Base-by-base conservation (phyloP, 2,113 vertebrate species). In the Paramisgurnus dabryanus region DNA sequence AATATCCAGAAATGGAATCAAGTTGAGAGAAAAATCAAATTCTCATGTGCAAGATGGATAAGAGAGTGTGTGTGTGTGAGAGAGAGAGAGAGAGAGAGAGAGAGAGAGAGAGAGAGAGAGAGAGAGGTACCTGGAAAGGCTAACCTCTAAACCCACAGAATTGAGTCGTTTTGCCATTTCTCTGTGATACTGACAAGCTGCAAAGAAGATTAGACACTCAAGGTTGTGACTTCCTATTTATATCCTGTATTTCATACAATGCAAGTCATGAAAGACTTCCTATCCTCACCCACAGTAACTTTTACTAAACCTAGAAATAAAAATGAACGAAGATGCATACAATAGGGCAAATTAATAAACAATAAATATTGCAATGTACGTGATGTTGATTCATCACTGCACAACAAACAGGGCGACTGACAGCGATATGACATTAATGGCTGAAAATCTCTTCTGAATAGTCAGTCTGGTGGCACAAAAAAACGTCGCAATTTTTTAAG, bases 1-100 rank as follows among this genome's bases (percentile, higher is more conserved):
- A 96, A 97, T 99, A 96, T 98, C 95, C 93, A 96, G 94, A 95
- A 98, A 96, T 96, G 95, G 95, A 97, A 96, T 97, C 96, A 94
- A 94, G 95, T 91, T 91, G 92, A 96, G 95, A 95, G 95, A 95
- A 97, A 96, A 98, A 99, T 97, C 96, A 96, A 98, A 98, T 96
- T 96, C 95, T 97, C 95, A 96, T 97, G 94, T 93, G 92, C 90
- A 92, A 93, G 90, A 90, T 88, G 89, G 89, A 75, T 81, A 84
- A 87, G 2, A 47, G 45, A 6, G 45, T 7, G 45, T 7, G 45
- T 7, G 45, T 7, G 45, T 7, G 45, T 3, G 45, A 47, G 75
- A 77, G 80, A 68, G 72, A 55, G 92, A 90, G 89, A 91, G 94
- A 94, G 87, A 87, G 89, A 85, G 86, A 18, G 70, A 71, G 92